Conservation (phyloP, 1,140 invertebrate genomes). For the Tribolium castaneum region DNA sequence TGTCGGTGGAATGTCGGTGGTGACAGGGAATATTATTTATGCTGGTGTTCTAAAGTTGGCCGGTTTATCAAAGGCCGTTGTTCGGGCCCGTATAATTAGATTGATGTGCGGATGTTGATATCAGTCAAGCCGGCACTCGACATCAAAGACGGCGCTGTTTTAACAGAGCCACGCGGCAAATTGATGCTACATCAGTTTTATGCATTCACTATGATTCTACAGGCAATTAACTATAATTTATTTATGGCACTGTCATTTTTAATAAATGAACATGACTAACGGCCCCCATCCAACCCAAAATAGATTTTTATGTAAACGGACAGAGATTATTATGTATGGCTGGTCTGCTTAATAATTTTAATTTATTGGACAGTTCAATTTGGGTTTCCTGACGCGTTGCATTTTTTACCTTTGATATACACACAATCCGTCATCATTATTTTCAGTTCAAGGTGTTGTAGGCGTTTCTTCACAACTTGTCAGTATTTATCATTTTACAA, state of each 20-base stretch:
- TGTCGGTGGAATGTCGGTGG: constrained; percentile 39
- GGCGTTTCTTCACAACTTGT: constrained; percentile 17
- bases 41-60: constrained; percentile 51
- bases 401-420: constrained; percentile 19
- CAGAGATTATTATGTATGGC: constrained; percentile 32
- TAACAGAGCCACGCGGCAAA: constrained; percentile 52
- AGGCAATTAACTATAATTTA: constrained; percentile 53
- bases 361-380: constrained; percentile 37
- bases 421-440: constrained; percentile 38
- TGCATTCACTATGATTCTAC: constrained; percentile 49
- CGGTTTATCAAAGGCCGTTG: constrained; percentile 55
- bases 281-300: constrained; percentile 33
- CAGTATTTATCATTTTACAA: constrained; percentile 28
- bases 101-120: constrained; percentile 60
- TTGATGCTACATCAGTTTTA: constrained; percentile 52
- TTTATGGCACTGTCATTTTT: constrained; percentile 53
- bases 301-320: constrained; percentile 42
- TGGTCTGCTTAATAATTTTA: constrained; percentile 37
- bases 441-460: constrained; percentile 37
- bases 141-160: constrained; percentile 53
- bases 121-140: constrained; percentile 52
- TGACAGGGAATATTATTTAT: constrained; percentile 54
- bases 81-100: constrained; percentile 58
- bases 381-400: constrained; percentile 4
- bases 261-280: constrained; percentile 47